Percentiles rank a stretch among this genome's conserved stretches.
These are phyloP conservation scores for Chalcosyrphus nemorum DNA, from an alignment of 2,888 invertebrate species.

Conservation along the genomic window DNA sequence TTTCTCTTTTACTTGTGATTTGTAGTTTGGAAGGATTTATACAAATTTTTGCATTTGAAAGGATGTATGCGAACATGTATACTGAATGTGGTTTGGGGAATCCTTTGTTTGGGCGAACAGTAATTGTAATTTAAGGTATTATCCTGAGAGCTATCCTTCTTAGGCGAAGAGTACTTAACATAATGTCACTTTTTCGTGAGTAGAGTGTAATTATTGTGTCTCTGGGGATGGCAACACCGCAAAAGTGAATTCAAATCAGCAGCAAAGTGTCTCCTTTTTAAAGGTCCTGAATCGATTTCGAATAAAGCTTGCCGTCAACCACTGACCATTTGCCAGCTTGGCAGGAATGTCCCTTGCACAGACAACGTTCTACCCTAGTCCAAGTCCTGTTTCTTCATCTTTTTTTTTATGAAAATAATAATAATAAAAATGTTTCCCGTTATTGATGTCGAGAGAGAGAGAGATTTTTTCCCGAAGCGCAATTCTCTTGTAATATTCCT, in stretches of 20 bases:
- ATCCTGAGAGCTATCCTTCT: not conserved
- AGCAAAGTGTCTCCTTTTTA: too few species aligned
- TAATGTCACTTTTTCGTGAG: too few species aligned
- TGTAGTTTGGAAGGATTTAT: not conserved
- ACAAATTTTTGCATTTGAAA: not conserved
- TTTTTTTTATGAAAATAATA: slow-evolving; percentile 38
- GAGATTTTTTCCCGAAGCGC: slow-evolving; percentile 50
- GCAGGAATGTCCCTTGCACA: slow-evolving; percentile 17
- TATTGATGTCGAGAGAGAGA: slow-evolving; percentile 66
- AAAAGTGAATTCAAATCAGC: too few species aligned
- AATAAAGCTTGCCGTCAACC: not conserved
- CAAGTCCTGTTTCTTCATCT: slow-evolving; percentile 1
- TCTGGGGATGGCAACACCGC: too few species aligned
- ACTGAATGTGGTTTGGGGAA: not conserved
- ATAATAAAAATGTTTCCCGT: slow-evolving; percentile 67
- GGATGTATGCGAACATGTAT: not conserved
- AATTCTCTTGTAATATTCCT: slow-evolving; percentile 58
- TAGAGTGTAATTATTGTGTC: too few species aligned
- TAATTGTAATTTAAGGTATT: slow-evolving; percentile 4
- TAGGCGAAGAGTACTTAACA: not conserved
- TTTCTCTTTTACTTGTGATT: not conserved
- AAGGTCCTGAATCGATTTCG: not conserved
- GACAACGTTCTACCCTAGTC: not conserved
- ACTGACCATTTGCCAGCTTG: slow-evolving; percentile 6
- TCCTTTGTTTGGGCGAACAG: not conserved